Evolutionary conservation across 2,113 vertebrate species (phyloP).

Genomic region (Chelonoidis abingdonii): DNA sequence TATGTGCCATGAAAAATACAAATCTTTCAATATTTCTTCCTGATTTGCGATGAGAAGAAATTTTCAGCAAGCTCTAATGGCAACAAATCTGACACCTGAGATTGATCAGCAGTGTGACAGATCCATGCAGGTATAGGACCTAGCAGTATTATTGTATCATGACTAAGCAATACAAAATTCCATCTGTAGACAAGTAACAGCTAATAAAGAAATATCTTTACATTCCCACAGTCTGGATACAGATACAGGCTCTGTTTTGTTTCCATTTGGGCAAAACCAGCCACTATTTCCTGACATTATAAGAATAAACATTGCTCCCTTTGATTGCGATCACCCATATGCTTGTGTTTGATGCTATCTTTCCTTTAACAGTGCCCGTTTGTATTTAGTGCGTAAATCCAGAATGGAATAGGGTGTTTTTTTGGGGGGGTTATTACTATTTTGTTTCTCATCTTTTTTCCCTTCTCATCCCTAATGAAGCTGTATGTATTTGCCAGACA

Average conservation of each 20-base stretch:
- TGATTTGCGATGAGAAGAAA: not conserved
- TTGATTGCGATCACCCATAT: not conserved
- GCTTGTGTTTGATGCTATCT: not conserved
- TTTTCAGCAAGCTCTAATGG: not conserved
- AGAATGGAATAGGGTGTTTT: not conserved
- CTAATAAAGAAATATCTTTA: not conserved
- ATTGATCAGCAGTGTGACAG: not conserved
- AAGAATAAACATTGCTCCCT: not conserved
- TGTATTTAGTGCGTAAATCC: not conserved
- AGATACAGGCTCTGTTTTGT: not conserved
- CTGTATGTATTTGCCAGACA: slow-evolving; percentile 17
- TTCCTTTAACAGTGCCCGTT: not conserved
- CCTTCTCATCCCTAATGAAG: slow-evolving; percentile 21
- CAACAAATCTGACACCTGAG: not conserved
- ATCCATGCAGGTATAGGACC: not conserved
- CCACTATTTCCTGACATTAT: not conserved
- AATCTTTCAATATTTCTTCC: not conserved
- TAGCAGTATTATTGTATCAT: not conserved
- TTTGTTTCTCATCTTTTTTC: slow-evolving; percentile 13
- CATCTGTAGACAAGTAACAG: not conserved
- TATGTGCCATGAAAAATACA: not conserved
- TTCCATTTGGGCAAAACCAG: not conserved
- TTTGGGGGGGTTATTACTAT: not conserved
- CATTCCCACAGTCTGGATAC: not conserved
- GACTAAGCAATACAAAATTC: not conserved